Percentiles rank a stretch among this genome's conserved stretches.
phyloP scores from a whole-genome alignment of 2,113 vertebrate genomes.

The Festucalex cinctus region DNA sequence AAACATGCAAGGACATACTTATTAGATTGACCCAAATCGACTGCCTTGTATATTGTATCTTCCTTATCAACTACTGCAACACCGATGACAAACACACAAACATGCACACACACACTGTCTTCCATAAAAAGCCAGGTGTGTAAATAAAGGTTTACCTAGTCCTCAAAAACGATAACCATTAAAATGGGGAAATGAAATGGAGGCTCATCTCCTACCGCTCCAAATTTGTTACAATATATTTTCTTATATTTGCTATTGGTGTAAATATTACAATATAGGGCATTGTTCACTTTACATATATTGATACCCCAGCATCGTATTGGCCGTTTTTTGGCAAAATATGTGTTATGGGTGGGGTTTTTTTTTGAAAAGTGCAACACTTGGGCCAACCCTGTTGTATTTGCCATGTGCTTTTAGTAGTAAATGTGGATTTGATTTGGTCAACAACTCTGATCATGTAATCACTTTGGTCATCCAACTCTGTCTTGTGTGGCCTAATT shows the following conservation, averaged over 20 bases:
- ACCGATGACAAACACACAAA: background rate
- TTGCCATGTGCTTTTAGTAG: background rate
- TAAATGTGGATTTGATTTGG: background rate
- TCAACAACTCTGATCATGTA: too few species aligned
- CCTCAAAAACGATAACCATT: constrained; percentile 61
- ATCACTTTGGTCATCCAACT: too few species aligned
- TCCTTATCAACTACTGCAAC: constrained; percentile 31
- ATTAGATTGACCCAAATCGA: constrained; percentile 39
- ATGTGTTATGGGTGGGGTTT: background rate
- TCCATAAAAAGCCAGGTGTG: constrained; percentile 67
- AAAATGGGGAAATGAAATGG: constrained; percentile 38
- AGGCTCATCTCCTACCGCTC: constrained; percentile 23
- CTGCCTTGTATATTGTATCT: constrained; percentile 37
- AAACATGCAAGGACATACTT: constrained; percentile 27
- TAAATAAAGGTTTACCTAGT: constrained; percentile 63
- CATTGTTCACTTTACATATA: background rate
- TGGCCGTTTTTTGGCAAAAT: background rate
- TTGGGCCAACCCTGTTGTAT: background rate
- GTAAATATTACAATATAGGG: background rate
- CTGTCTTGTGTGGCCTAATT: too few species aligned
- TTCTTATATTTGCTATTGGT: constrained; percentile 9
- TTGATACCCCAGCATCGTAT: background rate
- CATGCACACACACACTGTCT: constrained; percentile 21
- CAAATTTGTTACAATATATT: constrained; percentile 24
- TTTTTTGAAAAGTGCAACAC: too few species aligned